These are phyloP conservation scores for Conistra vaccinii DNA, from an alignment of 2,888 invertebrate species.

Conservation along the genomic window DNA sequence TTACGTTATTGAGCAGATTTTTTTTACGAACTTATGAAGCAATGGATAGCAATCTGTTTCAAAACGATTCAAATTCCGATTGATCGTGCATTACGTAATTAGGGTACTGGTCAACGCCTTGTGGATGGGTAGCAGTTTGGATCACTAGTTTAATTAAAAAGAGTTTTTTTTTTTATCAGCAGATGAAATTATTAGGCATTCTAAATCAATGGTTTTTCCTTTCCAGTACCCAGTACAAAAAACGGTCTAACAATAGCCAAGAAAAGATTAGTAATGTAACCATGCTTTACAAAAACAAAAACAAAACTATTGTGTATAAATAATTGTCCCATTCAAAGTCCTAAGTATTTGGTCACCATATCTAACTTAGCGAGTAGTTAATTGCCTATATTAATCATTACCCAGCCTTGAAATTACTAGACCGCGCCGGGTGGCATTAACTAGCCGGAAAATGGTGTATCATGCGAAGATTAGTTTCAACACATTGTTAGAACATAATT, in stretches of 20 bases:
- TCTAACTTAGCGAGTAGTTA: slow-evolving; percentile 46
- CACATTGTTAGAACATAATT: slow-evolving; percentile 49
- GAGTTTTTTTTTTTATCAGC: too few species aligned
- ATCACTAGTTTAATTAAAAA: too few species aligned
- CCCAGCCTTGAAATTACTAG: slow-evolving; percentile 68
- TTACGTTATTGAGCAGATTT: too few species aligned
- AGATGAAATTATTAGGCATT: background rate
- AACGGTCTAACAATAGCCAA: background rate
- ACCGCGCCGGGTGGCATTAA: slow-evolving; percentile 55
- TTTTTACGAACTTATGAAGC: too few species aligned
- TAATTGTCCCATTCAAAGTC: background rate
- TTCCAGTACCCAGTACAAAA: background rate
- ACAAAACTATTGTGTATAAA: background rate
- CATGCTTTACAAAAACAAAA: background rate
- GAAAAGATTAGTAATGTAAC: background rate
- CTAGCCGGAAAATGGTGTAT: slow-evolving; percentile 62
- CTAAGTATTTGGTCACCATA: slow-evolving; percentile 42
- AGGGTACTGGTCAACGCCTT: too few species aligned
- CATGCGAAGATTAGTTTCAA: slow-evolving; percentile 55
- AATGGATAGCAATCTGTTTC: too few species aligned
- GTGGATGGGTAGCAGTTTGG: too few species aligned
- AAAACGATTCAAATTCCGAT: too few species aligned
- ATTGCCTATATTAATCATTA: slow-evolving; percentile 53
- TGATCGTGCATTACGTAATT: too few species aligned
- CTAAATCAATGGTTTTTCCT: background rate